These are phyloP conservation scores for Apogon hyalosoma DNA, from an alignment of 2,797 vertebrate genomes.

Conservation along the genomic window DNA sequence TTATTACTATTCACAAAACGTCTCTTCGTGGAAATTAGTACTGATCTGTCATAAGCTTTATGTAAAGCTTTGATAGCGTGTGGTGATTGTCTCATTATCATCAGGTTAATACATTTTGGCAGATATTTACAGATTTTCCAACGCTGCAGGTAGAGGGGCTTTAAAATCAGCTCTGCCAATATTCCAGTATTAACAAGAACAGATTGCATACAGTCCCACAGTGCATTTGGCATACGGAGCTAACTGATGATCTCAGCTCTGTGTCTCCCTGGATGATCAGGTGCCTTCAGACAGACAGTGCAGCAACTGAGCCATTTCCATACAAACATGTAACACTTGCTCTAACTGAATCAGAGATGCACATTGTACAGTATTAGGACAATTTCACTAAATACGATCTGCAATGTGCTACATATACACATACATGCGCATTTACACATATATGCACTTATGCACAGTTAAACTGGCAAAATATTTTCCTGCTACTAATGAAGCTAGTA, in stretches of 20 bases:
- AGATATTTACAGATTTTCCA: slow-evolving; percentile 23
- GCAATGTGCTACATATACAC: too few species aligned
- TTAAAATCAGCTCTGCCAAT: slow-evolving; percentile 17
- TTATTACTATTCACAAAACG: slow-evolving; percentile 2
- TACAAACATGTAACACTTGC: not conserved
- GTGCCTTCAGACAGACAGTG: slow-evolving; percentile 22
- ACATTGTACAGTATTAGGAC: too few species aligned
- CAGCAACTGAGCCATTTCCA: slow-evolving; percentile 5
- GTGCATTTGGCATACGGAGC: slow-evolving; percentile 25
- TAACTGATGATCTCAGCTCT: slow-evolving; percentile 45
- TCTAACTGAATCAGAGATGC: too few species aligned
- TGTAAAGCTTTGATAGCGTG: slow-evolving; percentile 9
- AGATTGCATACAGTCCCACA: slow-evolving; percentile 37
- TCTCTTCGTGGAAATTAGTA: slow-evolving; percentile 14
- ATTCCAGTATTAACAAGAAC: slow-evolving; percentile 34
- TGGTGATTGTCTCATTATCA: slow-evolving; percentile 29
- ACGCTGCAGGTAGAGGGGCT: slow-evolving; percentile 16
- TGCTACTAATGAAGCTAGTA: too few species aligned
- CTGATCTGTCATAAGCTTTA: slow-evolving; percentile 17
- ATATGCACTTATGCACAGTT: too few species aligned
- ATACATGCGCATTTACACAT: too few species aligned
- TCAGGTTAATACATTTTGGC: slow-evolving; percentile 11
- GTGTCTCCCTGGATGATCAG: slow-evolving; percentile 21
- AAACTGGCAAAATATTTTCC: too few species aligned
- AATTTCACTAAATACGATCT: too few species aligned